Evolutionary conservation across 2,888 invertebrate species (phyloP).

Genomic region (Pimpla rufipes): DNA sequence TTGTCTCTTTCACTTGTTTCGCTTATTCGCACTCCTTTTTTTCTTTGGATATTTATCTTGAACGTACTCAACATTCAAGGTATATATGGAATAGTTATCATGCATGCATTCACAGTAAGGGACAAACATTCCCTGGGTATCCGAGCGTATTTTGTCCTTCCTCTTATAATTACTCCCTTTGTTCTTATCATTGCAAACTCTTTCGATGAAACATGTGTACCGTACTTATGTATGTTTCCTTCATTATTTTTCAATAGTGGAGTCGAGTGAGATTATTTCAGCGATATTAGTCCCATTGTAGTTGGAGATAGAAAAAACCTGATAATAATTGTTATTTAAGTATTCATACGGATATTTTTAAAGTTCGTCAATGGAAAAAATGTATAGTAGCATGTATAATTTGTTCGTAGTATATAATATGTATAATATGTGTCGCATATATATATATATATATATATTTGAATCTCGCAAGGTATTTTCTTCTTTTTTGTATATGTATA

Average conservation of each 20-base stretch:
- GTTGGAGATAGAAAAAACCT: conserved; percentile 81
- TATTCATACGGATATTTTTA: conserved; percentile 73
- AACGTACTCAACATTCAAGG: conserved; percentile 19
- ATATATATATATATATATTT: conserved; percentile 53
- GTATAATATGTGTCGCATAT: conserved; percentile 56
- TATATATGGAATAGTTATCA: conserved; percentile 36
- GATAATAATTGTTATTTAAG: conserved; percentile 73
- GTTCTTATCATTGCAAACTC: conserved; percentile 47
- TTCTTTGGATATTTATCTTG: conserved; percentile 46
- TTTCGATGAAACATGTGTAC: conserved; percentile 50
- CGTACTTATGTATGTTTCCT: conserved; percentile 23
- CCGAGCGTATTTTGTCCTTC: conserved; percentile 9
- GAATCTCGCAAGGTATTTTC: conserved; percentile 51
- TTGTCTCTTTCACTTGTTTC: conserved; percentile 13
- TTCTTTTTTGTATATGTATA: conserved; percentile 63
- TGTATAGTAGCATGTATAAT: conserved; percentile 78
- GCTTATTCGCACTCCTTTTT: conserved; percentile 14
- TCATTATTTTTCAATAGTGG: conserved; percentile 39
- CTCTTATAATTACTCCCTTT: conserved; percentile 20
- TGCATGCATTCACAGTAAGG: conserved; percentile 35
- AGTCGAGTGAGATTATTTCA: conserved; percentile 70
- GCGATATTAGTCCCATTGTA: conserved; percentile 81
- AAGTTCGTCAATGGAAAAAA: conserved; percentile 72
- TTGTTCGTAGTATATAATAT: conserved; percentile 69
- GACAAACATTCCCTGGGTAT: conserved; percentile 39